These are phyloP conservation scores for Eupithecia subumbrata DNA, from an alignment of 2,888 invertebrate species.

Conservation along the genomic window DNA sequence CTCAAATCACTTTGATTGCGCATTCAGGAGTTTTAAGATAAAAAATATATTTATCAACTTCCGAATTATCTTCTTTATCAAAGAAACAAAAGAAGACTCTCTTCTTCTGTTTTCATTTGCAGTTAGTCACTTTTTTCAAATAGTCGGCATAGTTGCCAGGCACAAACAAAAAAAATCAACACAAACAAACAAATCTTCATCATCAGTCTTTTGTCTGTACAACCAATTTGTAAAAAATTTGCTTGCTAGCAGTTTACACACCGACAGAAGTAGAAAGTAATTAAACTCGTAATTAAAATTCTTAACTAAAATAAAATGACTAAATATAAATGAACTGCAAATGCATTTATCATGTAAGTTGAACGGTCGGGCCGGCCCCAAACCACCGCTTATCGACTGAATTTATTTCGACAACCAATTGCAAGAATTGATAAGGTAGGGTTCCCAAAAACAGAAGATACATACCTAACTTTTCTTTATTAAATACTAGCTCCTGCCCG, in stretches of 20 bases:
- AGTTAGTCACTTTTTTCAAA: too few species aligned
- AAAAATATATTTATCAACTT: too few species aligned
- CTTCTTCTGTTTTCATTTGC: too few species aligned
- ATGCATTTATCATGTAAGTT: constrained; percentile 43
- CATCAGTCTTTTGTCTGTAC: neutral
- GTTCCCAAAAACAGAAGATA: constrained; percentile 6
- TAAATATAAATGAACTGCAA: constrained; percentile 26
- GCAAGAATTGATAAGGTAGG: constrained; percentile 48
- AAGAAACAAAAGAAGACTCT: too few species aligned
- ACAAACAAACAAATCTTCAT: too few species aligned
- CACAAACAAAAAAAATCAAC: neutral
- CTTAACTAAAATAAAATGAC: constrained; percentile 6
- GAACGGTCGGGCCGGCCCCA: constrained; percentile 11
- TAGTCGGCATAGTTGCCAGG: too few species aligned
- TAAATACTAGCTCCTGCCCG: too few species aligned
- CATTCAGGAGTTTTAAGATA: too few species aligned
- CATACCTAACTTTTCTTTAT: neutral
- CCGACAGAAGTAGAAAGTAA: constrained; percentile 13
- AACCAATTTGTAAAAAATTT: neutral
- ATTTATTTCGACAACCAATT: constrained; percentile 52
- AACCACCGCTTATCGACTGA: constrained; percentile 38
- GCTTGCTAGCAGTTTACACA: neutral
- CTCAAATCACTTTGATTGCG: too few species aligned
- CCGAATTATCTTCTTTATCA: too few species aligned
- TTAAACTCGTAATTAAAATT: neutral